phyloP scores from a whole-genome alignment of 2,888 invertebrate species.

The Eristalinus sepulchralis region DNA sequence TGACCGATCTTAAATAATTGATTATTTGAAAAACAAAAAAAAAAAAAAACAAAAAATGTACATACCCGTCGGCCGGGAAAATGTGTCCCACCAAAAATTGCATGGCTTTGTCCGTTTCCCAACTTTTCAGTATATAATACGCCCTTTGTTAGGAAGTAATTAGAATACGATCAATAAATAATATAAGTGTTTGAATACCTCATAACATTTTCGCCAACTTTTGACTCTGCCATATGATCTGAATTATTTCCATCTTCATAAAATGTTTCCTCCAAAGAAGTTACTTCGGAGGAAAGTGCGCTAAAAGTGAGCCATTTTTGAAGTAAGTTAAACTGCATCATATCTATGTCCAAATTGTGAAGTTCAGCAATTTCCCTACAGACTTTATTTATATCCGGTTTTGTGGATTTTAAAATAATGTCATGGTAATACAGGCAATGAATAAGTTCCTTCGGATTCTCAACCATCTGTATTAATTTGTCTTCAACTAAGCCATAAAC shows the following conservation, averaged over 20 bases:
- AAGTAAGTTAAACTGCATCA: slow-evolving; percentile 78
- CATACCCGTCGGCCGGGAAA: slow-evolving; percentile 78
- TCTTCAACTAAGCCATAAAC: slow-evolving; percentile 79
- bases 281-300: slow-evolving; percentile 74
- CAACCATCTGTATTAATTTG: slow-evolving; percentile 77
- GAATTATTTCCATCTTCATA: slow-evolving; percentile 77
- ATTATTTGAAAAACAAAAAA: slow-evolving; percentile 14
- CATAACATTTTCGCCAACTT: slow-evolving; percentile 77
- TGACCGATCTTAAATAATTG: slow-evolving; percentile 50
- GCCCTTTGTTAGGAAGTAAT: slow-evolving; percentile 74
- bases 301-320: slow-evolving; percentile 79
- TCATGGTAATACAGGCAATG: slow-evolving; percentile 78
- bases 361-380: slow-evolving; percentile 78
- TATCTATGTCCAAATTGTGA: slow-evolving; percentile 76
- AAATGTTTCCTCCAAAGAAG: slow-evolving; percentile 79
- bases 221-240: slow-evolving; percentile 69
- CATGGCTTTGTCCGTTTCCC: slow-evolving; percentile 78
- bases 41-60: neutral
- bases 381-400: slow-evolving; percentile 79
- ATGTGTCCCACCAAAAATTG: slow-evolving; percentile 78
- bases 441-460: slow-evolving; percentile 78
- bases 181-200: slow-evolving; percentile 68
- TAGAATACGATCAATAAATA: neutral
- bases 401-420: slow-evolving; percentile 76
- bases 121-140: slow-evolving; percentile 79